Evolutionary conservation across 92 coral and sea anemone genomes (phyloP).

Genomic region (Phymanthus crucifer): DNA sequence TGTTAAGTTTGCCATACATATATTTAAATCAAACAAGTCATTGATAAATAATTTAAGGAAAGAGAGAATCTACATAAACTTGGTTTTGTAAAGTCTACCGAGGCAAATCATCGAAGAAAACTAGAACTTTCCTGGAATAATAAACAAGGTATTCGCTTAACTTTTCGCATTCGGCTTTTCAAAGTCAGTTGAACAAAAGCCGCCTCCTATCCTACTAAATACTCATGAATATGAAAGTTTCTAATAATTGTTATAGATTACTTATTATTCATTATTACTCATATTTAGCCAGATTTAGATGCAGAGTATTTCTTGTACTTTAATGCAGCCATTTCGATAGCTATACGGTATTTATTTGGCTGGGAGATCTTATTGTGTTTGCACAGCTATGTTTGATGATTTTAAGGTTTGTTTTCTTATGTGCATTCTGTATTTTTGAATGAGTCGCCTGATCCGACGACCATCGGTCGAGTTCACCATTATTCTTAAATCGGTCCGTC

Average conservation of each 20-base stretch:
- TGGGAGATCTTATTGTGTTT: slow-evolving; percentile 14
- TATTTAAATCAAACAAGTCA: slow-evolving; percentile 1
- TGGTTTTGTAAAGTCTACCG: not conserved
- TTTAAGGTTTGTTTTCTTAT: not conserved
- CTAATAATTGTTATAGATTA: too few relatives aligned
- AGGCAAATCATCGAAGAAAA: not conserved
- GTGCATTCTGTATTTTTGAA: slow-evolving; percentile 5
- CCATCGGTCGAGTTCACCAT: too few relatives aligned
- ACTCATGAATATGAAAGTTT: not conserved
- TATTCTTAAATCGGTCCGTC: not conserved
- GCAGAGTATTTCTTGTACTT: not conserved
- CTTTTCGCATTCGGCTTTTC: not conserved
- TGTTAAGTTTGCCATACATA: not conserved
- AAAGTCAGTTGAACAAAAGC: not conserved
- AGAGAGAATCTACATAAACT: not conserved
- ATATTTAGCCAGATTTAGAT: not conserved
- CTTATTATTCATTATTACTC: not conserved
- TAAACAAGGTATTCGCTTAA: too few relatives aligned
- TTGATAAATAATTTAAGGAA: not conserved
- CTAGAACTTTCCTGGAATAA: too few relatives aligned
- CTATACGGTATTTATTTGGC: slow-evolving; percentile 2
- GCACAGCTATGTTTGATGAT: slow-evolving; percentile 5
- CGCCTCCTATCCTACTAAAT: not conserved
- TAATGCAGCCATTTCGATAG: too few relatives aligned
- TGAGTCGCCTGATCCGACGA: not conserved